Base-by-base conservation (phyloP, 2,797 vertebrate genomes). In the Leuciscus waleckii region DNA sequence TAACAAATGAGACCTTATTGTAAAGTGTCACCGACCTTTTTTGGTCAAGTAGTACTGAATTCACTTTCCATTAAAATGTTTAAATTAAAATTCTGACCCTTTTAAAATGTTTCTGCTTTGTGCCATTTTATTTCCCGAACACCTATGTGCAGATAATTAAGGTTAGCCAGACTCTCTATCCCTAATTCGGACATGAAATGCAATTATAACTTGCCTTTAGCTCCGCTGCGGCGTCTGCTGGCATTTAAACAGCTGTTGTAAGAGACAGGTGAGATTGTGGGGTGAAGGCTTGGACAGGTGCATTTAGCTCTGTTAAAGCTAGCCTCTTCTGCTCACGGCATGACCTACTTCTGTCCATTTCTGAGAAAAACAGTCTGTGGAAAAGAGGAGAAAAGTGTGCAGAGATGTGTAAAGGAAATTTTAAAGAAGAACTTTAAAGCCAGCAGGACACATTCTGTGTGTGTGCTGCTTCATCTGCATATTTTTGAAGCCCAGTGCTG, bases 291-390 rank as follows among this genome's bases (percentile, higher is more conserved):
- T 51, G 73, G 39, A 75, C 43, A 87, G 76, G 81, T 71, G 85
- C 58, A 10, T 83, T 83, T 56, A 86, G 80, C 74, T 43, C 58
- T 49, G 26, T 23, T 35, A 81, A 76, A 63, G 39, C 80, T 71
- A 63, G 39, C 23, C 51, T 58, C 74, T 49, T 79, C 29, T 80
- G 41, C 56, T 85, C 41, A 85, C 14, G 32, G 68, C 68, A 11
- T 85, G 83, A 79, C 83, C 83, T 80, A 85, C 77, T 85, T 85
- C 83, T 74, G 68, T 79, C 68, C 16, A 39, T 16, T 80, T 35
- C 54, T 58, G 41, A 71, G n/a, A 67, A 70, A 75, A 78, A 82
- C 39, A 58, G 41, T 54, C 19, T 69, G 39, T 78, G 29, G 35
- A 61, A 46, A 39, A 76, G 14, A 80, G 49, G 32, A 73, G 37